Conservation (phyloP, 2,797 vertebrate species). For the Diglossa cyanea region DNA sequence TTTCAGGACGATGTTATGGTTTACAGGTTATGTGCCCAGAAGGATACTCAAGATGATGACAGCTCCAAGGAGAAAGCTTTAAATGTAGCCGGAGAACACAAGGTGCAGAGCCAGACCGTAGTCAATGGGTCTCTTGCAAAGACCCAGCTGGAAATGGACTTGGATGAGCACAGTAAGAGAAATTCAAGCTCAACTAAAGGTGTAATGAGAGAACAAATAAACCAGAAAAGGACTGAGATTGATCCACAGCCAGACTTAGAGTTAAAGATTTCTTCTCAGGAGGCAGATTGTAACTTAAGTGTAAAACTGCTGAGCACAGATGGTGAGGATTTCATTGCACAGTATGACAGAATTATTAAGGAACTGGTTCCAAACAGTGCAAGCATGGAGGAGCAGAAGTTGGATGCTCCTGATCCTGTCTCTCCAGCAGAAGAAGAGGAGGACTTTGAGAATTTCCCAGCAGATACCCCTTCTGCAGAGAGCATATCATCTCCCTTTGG, state of each 20-base stretch:
- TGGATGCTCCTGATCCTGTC: conserved; percentile 59
- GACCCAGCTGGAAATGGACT: conserved; percentile 10
- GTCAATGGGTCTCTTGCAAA: conserved; percentile 70
- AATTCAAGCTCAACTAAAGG: conserved; percentile 38
- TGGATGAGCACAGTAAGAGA: conserved; percentile 43
- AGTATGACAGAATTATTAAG: conserved; percentile 90
- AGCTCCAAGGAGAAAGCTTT: conserved; percentile 4
- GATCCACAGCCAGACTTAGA: neutral
- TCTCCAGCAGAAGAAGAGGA: conserved; percentile 75
- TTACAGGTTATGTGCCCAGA: conserved; percentile 90
- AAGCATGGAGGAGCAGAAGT: conserved; percentile 60
- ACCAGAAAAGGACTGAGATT: neutral
- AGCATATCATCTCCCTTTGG: conserved; percentile 80
- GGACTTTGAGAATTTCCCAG: conserved; percentile 83
- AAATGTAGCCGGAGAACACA: neutral
- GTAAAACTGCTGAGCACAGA: conserved; percentile 32
- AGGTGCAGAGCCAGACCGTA: neutral
- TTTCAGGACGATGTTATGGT: conserved; percentile 96
- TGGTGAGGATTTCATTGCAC: conserved; percentile 84
- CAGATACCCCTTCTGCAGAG: conserved; percentile 82
- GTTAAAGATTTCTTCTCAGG: neutral
- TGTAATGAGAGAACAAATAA: conserved; percentile 3
- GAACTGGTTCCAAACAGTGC: conserved; percentile 78
- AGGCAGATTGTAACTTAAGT: conserved; percentile 56
- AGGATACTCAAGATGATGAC: conserved; percentile 76